These are phyloP conservation scores for Atractosteus spatula DNA, from an alignment of 2,113 vertebrate genomes.

Conservation along the genomic window DNA sequence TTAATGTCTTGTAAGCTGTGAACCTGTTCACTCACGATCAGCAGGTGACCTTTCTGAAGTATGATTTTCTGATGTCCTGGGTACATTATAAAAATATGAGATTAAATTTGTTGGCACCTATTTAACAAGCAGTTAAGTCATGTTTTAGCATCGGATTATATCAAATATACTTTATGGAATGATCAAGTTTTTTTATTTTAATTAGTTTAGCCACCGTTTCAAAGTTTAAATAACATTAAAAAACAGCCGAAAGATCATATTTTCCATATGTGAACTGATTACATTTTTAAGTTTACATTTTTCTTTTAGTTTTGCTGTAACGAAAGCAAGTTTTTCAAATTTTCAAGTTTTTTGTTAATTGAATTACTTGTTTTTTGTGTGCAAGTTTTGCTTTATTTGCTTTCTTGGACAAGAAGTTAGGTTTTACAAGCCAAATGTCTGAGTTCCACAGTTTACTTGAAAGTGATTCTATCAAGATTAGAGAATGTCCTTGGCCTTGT, in stretches of 20 bases:
- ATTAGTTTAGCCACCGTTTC: slow-evolving; percentile 13
- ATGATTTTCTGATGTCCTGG: background rate
- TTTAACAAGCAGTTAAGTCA: background rate
- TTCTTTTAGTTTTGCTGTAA: background rate
- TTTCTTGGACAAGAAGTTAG: slow-evolving; percentile 58
- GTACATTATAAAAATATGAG: background rate
- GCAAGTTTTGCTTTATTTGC: slow-evolving; percentile 34
- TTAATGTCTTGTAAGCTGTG: background rate
- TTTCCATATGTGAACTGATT: slow-evolving; percentile 10
- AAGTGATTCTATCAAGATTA: slow-evolving; percentile 56
- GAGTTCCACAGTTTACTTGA: slow-evolving; percentile 57
- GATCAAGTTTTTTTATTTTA: background rate
- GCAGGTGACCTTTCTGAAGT: slow-evolving; percentile 1
- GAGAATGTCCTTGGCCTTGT: slow-evolving; percentile 61
- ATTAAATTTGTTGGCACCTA: background rate
- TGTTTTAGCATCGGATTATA: slow-evolving; percentile 10
- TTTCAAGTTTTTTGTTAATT: background rate
- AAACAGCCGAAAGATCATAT: too few species aligned
- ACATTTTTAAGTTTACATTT: slow-evolving; percentile 1
- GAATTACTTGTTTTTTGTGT: background rate
- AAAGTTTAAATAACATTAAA: slow-evolving; percentile 19
- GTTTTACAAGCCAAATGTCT: slow-evolving; percentile 57
- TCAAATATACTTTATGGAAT: too few species aligned
- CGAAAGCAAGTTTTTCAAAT: background rate
- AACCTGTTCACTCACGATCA: slow-evolving; percentile 13